Conservation (phyloP, 2,797 vertebrate species). For the Eulemur mongoz region DNA sequence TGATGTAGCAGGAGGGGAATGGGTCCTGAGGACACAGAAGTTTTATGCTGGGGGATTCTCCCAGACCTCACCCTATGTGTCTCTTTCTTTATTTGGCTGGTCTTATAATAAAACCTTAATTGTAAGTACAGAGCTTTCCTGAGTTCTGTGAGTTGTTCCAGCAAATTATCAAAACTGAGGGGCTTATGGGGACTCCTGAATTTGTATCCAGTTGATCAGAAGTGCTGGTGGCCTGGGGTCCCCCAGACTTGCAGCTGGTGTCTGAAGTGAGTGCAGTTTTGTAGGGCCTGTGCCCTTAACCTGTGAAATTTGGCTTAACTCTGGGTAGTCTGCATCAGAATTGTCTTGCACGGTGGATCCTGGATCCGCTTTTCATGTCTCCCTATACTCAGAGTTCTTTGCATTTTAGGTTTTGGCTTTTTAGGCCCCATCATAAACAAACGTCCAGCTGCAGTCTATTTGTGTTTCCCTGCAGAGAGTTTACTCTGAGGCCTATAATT, state of each 20-base stretch:
- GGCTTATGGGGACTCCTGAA: neutral
- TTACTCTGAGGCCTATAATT: constrained; percentile 35
- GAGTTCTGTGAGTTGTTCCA: neutral
- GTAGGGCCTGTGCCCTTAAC: neutral
- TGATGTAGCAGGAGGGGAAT: neutral
- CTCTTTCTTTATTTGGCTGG: neutral
- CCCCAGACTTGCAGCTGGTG: neutral
- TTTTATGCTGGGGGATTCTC: neutral
- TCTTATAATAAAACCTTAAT: neutral
- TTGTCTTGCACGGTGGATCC: neutral
- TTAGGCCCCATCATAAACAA: neutral
- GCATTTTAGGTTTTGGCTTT: neutral
- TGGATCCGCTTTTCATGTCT: neutral
- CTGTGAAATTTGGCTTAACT: neutral
- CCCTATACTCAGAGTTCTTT: neutral
- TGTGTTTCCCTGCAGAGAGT: neutral
- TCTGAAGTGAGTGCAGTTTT: neutral
- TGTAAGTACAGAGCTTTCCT: neutral
- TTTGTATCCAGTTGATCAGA: neutral
- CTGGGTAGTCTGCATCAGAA: neutral
- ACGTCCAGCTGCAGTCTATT: neutral
- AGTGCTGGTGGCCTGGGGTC: neutral
- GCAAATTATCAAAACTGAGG: neutral
- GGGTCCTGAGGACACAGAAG: neutral
- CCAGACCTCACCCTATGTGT: neutral